A percentile compares a stretch with the other conserved stretches of the same genome.
phyloP scores from a whole-genome alignment of 2,797 vertebrate species.

The Pangasius larnaudii region DNA sequence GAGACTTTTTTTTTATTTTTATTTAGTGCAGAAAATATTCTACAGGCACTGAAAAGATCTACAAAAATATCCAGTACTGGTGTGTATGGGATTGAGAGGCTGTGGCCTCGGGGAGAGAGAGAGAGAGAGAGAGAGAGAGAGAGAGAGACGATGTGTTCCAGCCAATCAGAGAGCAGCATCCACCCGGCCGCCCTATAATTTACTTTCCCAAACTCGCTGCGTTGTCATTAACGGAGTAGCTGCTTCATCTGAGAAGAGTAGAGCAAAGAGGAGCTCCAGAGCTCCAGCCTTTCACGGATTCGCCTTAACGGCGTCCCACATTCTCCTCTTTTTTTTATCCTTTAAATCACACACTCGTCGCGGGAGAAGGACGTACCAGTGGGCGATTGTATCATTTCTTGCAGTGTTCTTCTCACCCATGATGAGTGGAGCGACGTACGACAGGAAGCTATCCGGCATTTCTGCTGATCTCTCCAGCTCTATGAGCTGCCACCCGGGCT shows the following conservation, averaged over 20 bases:
- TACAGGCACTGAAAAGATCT: neutral
- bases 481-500: constrained; percentile 91
- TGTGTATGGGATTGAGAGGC: neutral
- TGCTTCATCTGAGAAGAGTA: constrained; percentile 64
- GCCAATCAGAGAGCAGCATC: constrained; percentile 89
- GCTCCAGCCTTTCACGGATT: constrained; percentile 48
- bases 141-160: constrained; percentile 65
- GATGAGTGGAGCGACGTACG: constrained; percentile 90
- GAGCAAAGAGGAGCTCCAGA: constrained; percentile 61
- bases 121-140: constrained; percentile 71
- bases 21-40: neutral
- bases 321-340: constrained; percentile 37
- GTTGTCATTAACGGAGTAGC: constrained; percentile 74
- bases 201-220: constrained; percentile 82
- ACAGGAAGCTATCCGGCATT: constrained; percentile 94
- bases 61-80: constrained; percentile 3
- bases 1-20: neutral
- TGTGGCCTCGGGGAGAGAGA: constrained; percentile 41
- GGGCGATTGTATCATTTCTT: constrained; percentile 53
- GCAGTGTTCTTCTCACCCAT: constrained; percentile 52
- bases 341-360: constrained; percentile 17
- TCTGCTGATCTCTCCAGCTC: constrained; percentile 93
- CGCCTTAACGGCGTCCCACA: constrained; percentile 49
- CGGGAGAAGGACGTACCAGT: constrained; percentile 54
- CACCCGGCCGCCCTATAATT: constrained; percentile 89